phyloP scores from a whole-genome alignment of 2,113 vertebrate genomes.

The Paramormyrops kingsleyae region DNA sequence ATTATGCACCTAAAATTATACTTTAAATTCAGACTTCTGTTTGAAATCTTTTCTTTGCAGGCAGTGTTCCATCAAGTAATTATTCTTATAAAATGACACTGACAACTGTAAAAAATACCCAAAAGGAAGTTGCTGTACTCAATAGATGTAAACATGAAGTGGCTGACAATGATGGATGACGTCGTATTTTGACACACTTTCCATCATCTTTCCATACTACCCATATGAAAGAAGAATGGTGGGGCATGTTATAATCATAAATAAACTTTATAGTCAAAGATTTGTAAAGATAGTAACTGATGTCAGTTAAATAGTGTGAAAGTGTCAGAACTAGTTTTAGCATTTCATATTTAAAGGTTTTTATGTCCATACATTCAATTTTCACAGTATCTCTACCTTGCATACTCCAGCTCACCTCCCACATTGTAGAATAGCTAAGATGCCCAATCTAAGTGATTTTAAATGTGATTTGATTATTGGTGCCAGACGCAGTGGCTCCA shows the following conservation, averaged over 20 bases:
- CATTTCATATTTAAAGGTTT: neutral
- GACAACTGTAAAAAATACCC: neutral
- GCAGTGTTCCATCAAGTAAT: neutral
- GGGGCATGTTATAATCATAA: neutral
- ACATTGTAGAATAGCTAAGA: neutral
- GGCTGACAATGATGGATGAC: neutral
- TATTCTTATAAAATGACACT: neutral
- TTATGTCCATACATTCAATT: neutral
- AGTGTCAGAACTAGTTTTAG: neutral
- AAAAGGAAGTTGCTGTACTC: neutral
- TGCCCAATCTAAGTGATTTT: neutral
- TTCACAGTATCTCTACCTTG: neutral
- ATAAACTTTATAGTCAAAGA: neutral
- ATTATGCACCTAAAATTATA: neutral
- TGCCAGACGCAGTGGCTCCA: neutral
- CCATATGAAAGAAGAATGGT: neutral
- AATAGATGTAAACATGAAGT: neutral
- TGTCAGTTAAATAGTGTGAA: neutral
- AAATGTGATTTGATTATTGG: neutral
- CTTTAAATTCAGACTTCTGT: neutral
- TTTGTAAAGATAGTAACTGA: neutral
- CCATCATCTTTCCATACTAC: neutral
- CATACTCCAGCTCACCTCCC: neutral
- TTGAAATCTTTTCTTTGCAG: neutral
- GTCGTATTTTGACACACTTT: neutral